Conservation (phyloP, 2,888 invertebrate species). For the Invenusta paracnida region DNA sequence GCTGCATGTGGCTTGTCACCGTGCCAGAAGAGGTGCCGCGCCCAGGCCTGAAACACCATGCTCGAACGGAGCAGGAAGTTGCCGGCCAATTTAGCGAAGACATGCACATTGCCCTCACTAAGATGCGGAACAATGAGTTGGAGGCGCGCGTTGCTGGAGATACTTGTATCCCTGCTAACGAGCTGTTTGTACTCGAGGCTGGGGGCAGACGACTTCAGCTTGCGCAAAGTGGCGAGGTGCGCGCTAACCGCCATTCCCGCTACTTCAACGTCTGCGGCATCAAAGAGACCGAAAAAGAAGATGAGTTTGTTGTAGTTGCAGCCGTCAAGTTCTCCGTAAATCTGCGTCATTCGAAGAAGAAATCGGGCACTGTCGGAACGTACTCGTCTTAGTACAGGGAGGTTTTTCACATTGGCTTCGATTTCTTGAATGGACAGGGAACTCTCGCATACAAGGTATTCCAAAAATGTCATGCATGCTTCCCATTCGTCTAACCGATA, state of each 20-base stretch:
- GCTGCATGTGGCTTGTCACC: neutral
- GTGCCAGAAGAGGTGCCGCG: neutral
- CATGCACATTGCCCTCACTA: slow-evolving; percentile 2
- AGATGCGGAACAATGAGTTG: neutral
- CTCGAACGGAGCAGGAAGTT: neutral
- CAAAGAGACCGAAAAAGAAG: slow-evolving; percentile 7
- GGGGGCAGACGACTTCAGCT: neutral
- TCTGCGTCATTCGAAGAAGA: neutral
- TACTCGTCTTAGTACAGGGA: neutral
- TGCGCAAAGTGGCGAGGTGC: neutral
- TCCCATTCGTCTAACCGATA: neutral
- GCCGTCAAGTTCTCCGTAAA: neutral
- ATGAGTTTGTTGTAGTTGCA: neutral
- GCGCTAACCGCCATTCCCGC: neutral
- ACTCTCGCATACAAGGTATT: slow-evolving; percentile 14
- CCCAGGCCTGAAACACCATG: slow-evolving; percentile 10
- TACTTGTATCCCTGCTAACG: neutral
- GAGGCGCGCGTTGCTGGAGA: neutral
- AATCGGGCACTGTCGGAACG: neutral
- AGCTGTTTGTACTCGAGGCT: slow-evolving; percentile 3
- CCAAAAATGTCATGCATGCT: neutral
- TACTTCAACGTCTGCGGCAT: neutral
- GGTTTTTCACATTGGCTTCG: neutral
- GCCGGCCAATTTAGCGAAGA: slow-evolving; percentile 10
- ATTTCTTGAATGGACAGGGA: neutral